These are phyloP conservation scores for Drosophila ustulata DNA, from an alignment of 2,888 invertebrate genomes.

Conservation along the genomic window DNA sequence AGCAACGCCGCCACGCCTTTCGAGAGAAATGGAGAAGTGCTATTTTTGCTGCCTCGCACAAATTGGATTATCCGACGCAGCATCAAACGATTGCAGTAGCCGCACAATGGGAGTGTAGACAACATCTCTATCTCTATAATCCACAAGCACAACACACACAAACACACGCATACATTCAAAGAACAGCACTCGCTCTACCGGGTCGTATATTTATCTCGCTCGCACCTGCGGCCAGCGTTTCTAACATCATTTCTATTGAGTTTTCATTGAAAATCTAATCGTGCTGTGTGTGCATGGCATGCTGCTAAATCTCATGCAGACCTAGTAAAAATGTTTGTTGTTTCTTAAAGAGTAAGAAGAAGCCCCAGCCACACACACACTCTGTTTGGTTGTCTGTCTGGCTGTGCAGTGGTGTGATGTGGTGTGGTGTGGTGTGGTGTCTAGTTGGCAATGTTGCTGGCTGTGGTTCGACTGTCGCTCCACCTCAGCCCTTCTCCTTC, in stretches of 20 bases:
- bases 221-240: slow-evolving; percentile 62
- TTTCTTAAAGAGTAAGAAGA: slow-evolving; percentile 83
- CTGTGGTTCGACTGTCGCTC: slow-evolving; percentile 24
- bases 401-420: slow-evolving; percentile 6
- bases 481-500: slow-evolving; percentile 5
- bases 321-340: slow-evolving; percentile 85
- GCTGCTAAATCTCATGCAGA: slow-evolving; percentile 82
- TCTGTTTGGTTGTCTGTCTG: not conserved
- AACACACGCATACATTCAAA: slow-evolving; percentile 13
- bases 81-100: slow-evolving; percentile 45
- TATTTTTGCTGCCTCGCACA: slow-evolving; percentile 30
- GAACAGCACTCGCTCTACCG: slow-evolving; percentile 16
- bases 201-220: slow-evolving; percentile 59
- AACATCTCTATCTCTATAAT: slow-evolving; percentile 67
- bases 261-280: slow-evolving; percentile 84
- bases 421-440: slow-evolving; percentile 22
- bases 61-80: slow-evolving; percentile 71
- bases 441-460: slow-evolving; percentile 47
- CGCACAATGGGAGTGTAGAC: slow-evolving; percentile 16
- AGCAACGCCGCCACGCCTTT: not conserved
- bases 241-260: slow-evolving; percentile 83
- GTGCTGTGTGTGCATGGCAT: slow-evolving; percentile 51
- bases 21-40: slow-evolving; percentile 12
- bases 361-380: slow-evolving; percentile 57
- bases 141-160: slow-evolving; percentile 51